phyloP scores from a whole-genome alignment of 2,113 vertebrate genomes.

The Ctenomys sociabilis region DNA sequence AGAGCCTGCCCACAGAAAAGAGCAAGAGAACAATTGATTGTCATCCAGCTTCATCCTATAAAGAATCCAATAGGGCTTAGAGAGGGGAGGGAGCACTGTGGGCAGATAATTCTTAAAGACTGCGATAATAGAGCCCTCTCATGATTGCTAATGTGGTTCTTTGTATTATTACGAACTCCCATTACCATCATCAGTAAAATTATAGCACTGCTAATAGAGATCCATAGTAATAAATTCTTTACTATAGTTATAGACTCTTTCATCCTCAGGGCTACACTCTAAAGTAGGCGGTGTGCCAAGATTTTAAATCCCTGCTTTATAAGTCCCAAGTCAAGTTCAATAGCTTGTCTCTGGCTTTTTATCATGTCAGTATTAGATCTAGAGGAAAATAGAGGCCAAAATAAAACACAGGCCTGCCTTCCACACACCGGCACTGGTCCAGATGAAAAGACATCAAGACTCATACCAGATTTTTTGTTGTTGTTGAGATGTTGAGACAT shows the following conservation, averaged over 20 bases:
- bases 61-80: not conserved
- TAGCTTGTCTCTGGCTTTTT: conserved; percentile 47
- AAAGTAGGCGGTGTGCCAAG: conserved; percentile 46
- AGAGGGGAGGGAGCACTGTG: not conserved
- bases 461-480: not conserved
- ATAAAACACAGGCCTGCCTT: conserved; percentile 4
- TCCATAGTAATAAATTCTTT: conserved; percentile 70
- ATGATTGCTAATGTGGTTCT: conserved; percentile 1
- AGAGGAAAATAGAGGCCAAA: not conserved
- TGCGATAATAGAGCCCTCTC: not conserved
- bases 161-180: conserved; percentile 13
- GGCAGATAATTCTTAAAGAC: conserved; percentile 17
- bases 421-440: not conserved
- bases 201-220: conserved; percentile 39
- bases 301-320: conserved; percentile 66
- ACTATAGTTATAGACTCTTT: conserved; percentile 44
- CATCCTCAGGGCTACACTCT: conserved; percentile 30
- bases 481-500: not conserved
- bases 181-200: conserved; percentile 52
- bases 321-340: conserved; percentile 45
- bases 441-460: not conserved
- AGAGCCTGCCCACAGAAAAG: not conserved
- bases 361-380: conserved; percentile 35
- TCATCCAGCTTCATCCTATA: not conserved
- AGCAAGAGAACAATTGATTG: not conserved